Percentiles rank a stretch among this genome's conserved stretches.
Conservation (phyloP, 2,113 vertebrate genomes). For the Hypanus sabinus region DNA sequence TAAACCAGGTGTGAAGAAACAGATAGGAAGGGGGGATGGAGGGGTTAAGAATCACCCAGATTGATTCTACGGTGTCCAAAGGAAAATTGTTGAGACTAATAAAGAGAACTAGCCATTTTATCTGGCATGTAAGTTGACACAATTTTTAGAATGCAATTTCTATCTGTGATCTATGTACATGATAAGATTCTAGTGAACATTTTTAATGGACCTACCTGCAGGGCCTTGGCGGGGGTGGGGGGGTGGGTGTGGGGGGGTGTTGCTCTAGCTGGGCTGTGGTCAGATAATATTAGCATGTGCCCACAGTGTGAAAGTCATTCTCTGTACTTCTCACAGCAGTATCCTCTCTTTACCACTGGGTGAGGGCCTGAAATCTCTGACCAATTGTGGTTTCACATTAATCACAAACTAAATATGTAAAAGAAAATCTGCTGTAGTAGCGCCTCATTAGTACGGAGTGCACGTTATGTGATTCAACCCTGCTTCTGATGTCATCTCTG, state of each 20-base stretch:
- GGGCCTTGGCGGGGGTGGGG: too few relatives aligned
- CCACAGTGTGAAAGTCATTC: not conserved
- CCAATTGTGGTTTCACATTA: not conserved
- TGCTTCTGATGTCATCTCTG: constrained; percentile 47
- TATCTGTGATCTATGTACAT: not conserved
- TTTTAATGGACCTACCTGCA: not conserved
- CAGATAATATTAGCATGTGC: not conserved
- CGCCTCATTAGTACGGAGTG: constrained; percentile 46
- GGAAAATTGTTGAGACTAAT: not conserved
- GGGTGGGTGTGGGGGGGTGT: not conserved
- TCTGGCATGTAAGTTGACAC: not conserved
- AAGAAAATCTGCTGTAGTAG: constrained; percentile 36
- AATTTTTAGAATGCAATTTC: not conserved
- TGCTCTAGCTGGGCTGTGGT: not conserved
- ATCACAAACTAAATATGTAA: not conserved
- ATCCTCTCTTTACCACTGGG: not conserved
- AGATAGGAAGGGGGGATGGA: too few relatives aligned
- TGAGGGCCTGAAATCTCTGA: not conserved
- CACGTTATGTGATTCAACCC: constrained; percentile 41
- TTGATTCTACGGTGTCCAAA: not conserved
- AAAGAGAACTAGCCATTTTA: not conserved
- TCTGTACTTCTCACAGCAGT: not conserved
- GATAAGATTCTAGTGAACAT: not conserved
- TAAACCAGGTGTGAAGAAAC: too few relatives aligned
- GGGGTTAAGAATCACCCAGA: not conserved